phyloP scores from a whole-genome alignment of 2,797 vertebrate species.

The Decapterus maruadsi region DNA sequence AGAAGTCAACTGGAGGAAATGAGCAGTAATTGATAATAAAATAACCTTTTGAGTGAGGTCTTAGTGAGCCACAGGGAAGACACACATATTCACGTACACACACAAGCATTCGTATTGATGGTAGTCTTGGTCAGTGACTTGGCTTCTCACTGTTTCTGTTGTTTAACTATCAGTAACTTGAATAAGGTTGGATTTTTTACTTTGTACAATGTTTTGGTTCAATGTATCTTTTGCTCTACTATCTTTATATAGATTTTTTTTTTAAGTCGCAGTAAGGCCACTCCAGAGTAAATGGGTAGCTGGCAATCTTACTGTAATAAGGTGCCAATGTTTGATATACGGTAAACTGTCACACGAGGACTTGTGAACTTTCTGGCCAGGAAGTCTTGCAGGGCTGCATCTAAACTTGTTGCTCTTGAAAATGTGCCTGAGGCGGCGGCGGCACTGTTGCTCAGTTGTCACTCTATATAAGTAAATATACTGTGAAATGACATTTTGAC shows the following conservation, averaged over 20 bases:
- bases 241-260: not conserved
- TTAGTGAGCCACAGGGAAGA: no score
- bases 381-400: not conserved
- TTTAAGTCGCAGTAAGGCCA: conserved; percentile 6
- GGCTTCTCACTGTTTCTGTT: not conserved
- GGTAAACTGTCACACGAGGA: not conserved
- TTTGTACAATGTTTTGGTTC: not conserved
- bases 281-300: not conserved
- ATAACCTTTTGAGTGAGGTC: conserved; percentile 32
- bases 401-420: conserved; percentile 4
- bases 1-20: conserved; percentile 31
- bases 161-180: not conserved
- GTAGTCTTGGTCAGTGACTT: not conserved
- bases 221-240: not conserved
- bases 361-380: conserved; percentile 1
- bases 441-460: conserved; percentile 11
- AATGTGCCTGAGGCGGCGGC: not conserved
- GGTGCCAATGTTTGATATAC: conserved; percentile 1
- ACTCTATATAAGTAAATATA: conserved; percentile 2
- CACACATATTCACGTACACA: conserved; percentile 4
- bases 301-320: not conserved
- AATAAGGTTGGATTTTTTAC: not conserved
- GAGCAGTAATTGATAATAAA: conserved; percentile 45
- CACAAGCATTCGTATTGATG: not conserved
- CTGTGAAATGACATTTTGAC: conserved; percentile 2